Evolutionary conservation across 2,113 vertebrate species (phyloP).

Genomic region (Protobothrops mucrosquamatus): DNA sequence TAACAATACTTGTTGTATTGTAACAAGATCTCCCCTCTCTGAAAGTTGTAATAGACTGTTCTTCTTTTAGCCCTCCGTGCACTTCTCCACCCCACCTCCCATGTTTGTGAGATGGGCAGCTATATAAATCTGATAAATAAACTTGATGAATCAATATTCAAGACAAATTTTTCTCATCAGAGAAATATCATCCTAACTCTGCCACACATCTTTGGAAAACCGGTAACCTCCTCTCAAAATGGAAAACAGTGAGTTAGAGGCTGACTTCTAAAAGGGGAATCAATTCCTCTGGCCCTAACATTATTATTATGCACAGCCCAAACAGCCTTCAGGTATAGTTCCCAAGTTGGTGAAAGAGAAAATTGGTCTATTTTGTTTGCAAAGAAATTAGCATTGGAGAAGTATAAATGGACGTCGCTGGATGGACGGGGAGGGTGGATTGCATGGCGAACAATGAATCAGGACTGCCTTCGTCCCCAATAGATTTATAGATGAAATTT

Average conservation of each 20-base stretch:
- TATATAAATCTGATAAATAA: background rate
- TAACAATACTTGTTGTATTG: background rate
- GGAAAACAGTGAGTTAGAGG: background rate
- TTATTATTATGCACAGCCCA: background rate
- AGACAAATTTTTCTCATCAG: background rate
- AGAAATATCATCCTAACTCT: background rate
- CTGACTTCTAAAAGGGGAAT: background rate
- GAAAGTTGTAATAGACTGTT: background rate
- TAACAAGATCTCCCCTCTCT: background rate
- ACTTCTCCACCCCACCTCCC: background rate
- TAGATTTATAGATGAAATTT: constrained; percentile 42
- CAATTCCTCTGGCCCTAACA: background rate
- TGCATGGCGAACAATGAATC: constrained; percentile 19
- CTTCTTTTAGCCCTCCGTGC: background rate
- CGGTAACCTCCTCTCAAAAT: background rate
- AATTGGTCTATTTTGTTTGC: constrained; percentile 16
- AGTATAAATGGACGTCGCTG: background rate
- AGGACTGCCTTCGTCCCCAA: constrained; percentile 23
- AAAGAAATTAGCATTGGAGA: constrained; percentile 32
- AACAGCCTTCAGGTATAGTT: constrained; percentile 1
- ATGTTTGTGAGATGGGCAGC: background rate
- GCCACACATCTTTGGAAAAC: background rate
- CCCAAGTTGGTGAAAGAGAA: background rate
- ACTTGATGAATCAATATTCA: background rate
- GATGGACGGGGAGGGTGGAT: constrained; percentile 1